Evolutionary conservation across 2,113 vertebrate species (phyloP).

Genomic region (Saimiri boliviensis): DNA sequence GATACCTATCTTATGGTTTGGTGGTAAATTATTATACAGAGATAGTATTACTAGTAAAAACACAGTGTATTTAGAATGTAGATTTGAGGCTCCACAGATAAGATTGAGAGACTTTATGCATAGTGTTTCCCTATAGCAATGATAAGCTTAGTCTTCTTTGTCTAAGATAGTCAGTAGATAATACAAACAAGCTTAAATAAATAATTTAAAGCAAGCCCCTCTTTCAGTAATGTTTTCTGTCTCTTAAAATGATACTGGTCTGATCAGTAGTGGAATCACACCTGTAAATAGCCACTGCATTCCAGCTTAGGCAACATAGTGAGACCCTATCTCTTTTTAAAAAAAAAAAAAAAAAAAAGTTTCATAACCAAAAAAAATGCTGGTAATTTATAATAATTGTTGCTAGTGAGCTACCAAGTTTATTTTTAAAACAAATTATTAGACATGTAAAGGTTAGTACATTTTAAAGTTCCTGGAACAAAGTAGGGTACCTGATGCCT

Average conservation of each 20-base stretch:
- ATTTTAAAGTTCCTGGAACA: not conserved
- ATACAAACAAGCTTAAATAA: not conserved
- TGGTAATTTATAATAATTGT: not conserved
- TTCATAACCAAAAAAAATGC: too few species aligned
- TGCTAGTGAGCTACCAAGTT: not conserved
- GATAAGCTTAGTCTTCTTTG: not conserved
- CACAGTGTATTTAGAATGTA: not conserved
- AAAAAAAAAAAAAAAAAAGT: too few species aligned
- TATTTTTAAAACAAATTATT: slow-evolving; percentile 31
- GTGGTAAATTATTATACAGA: not conserved
- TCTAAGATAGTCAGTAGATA: not conserved
- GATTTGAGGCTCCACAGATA: not conserved
- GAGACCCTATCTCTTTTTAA: too few species aligned
- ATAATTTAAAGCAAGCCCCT: not conserved
- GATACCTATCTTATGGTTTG: not conserved
- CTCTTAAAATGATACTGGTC: not conserved
- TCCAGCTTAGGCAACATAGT: too few species aligned
- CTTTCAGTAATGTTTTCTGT: not conserved
- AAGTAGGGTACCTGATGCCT: not conserved
- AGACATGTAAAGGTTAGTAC: not conserved
- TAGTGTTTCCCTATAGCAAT: not conserved
- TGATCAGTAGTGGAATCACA: too few species aligned
- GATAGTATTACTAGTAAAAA: not conserved
- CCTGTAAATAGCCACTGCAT: too few species aligned
- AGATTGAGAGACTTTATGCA: not conserved